Conservation (phyloP, 2,113 vertebrate species). For the Anarhynchus alexandrinus region DNA sequence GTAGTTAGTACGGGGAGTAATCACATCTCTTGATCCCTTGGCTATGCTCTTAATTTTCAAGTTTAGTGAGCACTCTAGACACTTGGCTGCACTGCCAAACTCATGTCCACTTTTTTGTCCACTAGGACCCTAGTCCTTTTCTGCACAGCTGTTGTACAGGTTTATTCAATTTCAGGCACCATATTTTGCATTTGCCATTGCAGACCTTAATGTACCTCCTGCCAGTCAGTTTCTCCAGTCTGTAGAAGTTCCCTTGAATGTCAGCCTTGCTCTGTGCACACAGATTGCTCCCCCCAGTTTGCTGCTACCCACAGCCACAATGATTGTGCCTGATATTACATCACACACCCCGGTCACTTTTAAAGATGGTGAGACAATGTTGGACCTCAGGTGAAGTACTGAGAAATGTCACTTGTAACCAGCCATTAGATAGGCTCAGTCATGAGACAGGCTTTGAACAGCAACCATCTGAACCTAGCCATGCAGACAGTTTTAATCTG, state of each 20-base stretch:
- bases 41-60: neutral
- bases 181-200: neutral
- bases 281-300: neutral
- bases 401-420: neutral
- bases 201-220: neutral
- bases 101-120: neutral
- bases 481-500: neutral
- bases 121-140: neutral
- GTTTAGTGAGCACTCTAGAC: neutral
- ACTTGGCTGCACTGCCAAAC: too few species aligned
- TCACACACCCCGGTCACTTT: neutral
- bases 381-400: neutral
- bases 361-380: neutral
- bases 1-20: neutral
- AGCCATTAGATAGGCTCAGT: neutral
- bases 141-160: too few species aligned
- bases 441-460: neutral
- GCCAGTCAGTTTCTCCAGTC: neutral
- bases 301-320: neutral
- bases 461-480: neutral
- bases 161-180: neutral
- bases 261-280: neutral
- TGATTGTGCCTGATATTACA: neutral
- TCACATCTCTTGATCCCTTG: neutral
- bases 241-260: neutral